Evolutionary conservation across 2,113 vertebrate species (phyloP), one percentile per base, ranked within the genome.

Genomic region (Pterocles burchelli): DNA sequence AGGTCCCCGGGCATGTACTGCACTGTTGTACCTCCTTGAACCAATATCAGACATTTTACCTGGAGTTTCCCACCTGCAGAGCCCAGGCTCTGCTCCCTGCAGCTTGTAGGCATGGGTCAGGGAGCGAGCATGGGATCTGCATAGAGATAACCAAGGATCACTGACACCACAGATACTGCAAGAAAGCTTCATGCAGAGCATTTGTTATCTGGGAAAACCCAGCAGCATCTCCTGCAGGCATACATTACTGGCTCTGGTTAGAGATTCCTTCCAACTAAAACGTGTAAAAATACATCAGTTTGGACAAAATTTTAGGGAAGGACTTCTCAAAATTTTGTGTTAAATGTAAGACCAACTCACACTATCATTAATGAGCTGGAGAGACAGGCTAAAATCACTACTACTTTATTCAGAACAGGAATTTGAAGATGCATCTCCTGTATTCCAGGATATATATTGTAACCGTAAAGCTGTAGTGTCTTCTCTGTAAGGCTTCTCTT

Each of bases 71-170:
- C 52, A 55, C 9, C 8, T 1, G 1, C 41, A 13, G 46, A 51
- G 24, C 26, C 34, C 3, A 0, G 28, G 48, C 34, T 66, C 29
- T 33, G 71, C 51, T 92, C 78, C 25, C 33, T 25, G 14, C 31
- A 43, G 36, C 62, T 89, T 7, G 0, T 68, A 43, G 61, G 46
- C 3, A 1, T 0, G 0, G 29, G 26, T 29, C 54, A 68, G n/a
- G 67, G n/a, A 66, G 59, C 0, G 1, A 54, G 67, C 49, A 9
- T 22, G 31, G 63, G 33, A 25, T 29, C 49, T 38, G 71, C 54
- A 17, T 2, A 31, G 59, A 78, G 38, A 43, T 24, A 62, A 57
- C 21, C 46, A 73, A 67, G 65, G 41, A 24, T 38, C 0, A 0
- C 33, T 24, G 43, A 55, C 45, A 25, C 28, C 0, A 1, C 51